Percentiles rank a stretch among this genome's conserved stretches.
Conservation (phyloP, 2,888 invertebrate species). For the Lepidochrysops patricia region DNA sequence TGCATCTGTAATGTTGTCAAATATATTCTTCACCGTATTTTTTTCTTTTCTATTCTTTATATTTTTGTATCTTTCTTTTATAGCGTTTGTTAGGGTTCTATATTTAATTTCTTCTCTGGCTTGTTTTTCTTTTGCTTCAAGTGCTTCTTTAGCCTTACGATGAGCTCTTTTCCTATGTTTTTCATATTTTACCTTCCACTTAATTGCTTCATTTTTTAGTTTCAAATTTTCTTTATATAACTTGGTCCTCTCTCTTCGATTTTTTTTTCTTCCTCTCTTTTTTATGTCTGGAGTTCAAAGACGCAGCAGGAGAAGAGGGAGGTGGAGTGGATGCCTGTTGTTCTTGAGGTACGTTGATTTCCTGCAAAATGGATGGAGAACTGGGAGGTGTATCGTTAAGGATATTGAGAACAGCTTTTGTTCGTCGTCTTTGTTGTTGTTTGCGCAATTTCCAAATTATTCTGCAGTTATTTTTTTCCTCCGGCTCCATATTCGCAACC, state of each 20-base stretch:
- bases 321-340: background rate
- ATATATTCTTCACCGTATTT: constrained; percentile 6
- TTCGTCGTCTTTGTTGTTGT: background rate
- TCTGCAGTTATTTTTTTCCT: constrained; percentile 8
- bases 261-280: constrained; percentile 10
- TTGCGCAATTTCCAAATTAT: constrained; percentile 8
- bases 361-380: constrained; percentile 7
- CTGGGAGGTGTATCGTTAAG: background rate
- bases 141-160: constrained; percentile 10
- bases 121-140: constrained; percentile 12
- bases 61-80: constrained; percentile 7
- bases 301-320: background rate
- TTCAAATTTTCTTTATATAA: constrained; percentile 10
- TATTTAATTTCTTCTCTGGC: constrained; percentile 3
- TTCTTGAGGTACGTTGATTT: background rate
- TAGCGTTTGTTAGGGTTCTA: constrained; percentile 7
- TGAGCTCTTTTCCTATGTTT: constrained; percentile 11
- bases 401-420: constrained; percentile 1
- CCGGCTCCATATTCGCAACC: background rate
- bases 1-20: constrained; percentile 1
- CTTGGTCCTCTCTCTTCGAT: background rate
- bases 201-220: background rate
- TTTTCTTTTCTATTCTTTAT: background rate
- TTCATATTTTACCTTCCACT: constrained; percentile 9
- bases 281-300: background rate